Conservation (phyloP, 2,797 vertebrate species). For the Pseudocheirus occidentalis region DNA sequence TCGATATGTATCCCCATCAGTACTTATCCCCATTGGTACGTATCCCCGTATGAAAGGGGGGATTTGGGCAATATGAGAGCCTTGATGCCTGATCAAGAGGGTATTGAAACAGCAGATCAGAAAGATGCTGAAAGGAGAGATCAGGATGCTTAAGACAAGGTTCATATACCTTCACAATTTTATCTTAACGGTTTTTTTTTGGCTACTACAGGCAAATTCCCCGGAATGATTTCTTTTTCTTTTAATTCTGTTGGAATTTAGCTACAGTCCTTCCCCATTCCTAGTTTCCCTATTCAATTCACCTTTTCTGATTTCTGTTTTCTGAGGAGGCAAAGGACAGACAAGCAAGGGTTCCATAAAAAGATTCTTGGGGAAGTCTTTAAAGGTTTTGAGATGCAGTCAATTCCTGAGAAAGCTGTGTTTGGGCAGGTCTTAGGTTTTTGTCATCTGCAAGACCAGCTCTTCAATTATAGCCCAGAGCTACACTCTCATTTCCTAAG, state of each 20-base stretch:
- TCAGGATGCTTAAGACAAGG: neutral
- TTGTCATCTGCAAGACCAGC: neutral
- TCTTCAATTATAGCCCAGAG: neutral
- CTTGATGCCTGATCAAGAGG: neutral
- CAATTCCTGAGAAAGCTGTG: neutral
- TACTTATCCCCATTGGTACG: neutral
- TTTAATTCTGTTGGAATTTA: neutral
- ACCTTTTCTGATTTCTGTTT: conserved; percentile 21
- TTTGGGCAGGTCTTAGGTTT: neutral
- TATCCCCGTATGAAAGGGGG: neutral
- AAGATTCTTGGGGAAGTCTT: conserved; percentile 6
- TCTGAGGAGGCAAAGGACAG: neutral
- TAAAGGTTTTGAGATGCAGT: neutral
- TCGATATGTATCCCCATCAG: neutral
- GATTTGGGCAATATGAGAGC: neutral
- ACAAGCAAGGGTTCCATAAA: conserved; percentile 23
- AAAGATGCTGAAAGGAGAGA: neutral
- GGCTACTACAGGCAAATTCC: neutral
- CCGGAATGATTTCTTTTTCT: neutral
- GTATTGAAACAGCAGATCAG: neutral
- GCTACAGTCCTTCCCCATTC: neutral
- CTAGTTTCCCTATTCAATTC: neutral
- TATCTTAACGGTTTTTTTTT: neutral
- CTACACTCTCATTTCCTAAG: neutral
- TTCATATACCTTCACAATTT: neutral